Base-by-base conservation (phyloP, 2,113 vertebrate genomes). In the Indicator indicator region DNA sequence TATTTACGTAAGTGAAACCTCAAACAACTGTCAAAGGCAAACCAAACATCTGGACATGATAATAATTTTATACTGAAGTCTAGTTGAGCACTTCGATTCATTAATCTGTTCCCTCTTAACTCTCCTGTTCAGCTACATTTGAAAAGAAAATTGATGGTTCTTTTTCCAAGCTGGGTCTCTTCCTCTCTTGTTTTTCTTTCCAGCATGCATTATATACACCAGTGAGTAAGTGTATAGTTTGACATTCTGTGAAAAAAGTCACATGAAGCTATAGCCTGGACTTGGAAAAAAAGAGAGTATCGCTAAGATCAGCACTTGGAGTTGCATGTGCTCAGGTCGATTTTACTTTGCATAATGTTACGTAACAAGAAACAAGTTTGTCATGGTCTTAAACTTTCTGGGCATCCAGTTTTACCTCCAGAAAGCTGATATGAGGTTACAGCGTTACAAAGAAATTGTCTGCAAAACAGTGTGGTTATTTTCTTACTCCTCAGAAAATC, bases 61-160 rank as follows among this genome's bases (percentile, higher is more conserved):
- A 88, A 69, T 75, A 83, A 72, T 70, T 87, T 83, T 32, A 68
- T 24, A 14, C 28, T 63, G 68, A 73, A 85, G 64, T 65, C 62
- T 88, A 14, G 4, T 92, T 90, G 65, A 75, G 54, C 33, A 68
- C 40, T 88, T 48, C 23, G 56, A 55, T 50, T 84, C 67, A 67
- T 78, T 85, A 80, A 73, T 87, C 48, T 72, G 8, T 89, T 88
- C 56, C 63, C 50, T 90, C 74, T 85, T 50, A 79, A 54, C 40
- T 79, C 59, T 72, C 56, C 63, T 92, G 91, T 91, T 87, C 78
- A 83, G 89, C 84, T 93, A 72, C 68, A 85, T 89, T 92, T 93
- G 78, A 91, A 85, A 94, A 3, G 42, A 92, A 97, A 92, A 91
- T 48, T 48, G 52, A 52, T 80, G 58, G 78, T 77, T 79, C 76